These are phyloP conservation scores for Trichonephila inaurata DNA, from an alignment of 1,140 invertebrate genomes.

Conservation along the genomic window DNA sequence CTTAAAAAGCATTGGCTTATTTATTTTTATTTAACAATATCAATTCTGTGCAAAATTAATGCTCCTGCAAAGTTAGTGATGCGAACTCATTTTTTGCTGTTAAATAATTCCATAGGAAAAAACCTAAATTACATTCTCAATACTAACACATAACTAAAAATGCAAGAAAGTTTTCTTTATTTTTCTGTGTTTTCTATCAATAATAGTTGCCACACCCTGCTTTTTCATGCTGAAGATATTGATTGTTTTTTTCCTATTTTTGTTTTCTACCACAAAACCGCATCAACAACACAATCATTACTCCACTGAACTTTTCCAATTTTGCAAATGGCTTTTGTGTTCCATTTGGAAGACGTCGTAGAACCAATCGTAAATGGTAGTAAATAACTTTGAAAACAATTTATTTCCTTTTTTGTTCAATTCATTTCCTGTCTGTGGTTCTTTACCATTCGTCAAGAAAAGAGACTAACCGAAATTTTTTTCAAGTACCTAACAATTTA, in stretches of 20 bases:
- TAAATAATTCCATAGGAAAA: too few relatives aligned
- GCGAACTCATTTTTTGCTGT: too few relatives aligned
- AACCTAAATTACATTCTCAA: too few relatives aligned
- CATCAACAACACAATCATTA: background rate
- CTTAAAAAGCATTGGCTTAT: too few relatives aligned
- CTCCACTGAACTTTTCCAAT: conserved; percentile 5
- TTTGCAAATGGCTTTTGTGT: conserved; percentile 37
- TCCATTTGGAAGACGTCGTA: conserved; percentile 6
- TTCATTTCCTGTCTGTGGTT: background rate
- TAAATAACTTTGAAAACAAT: conserved; percentile 34
- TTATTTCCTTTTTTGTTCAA: conserved; percentile 2
- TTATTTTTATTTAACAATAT: too few relatives aligned
- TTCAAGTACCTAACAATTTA: too few relatives aligned
- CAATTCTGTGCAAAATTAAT: too few relatives aligned
- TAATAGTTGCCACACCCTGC: background rate
- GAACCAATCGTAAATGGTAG: background rate
- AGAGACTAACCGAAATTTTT: too few relatives aligned
- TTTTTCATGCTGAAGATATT: background rate
- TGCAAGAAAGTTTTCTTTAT: too few relatives aligned
- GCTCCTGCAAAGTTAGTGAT: too few relatives aligned
- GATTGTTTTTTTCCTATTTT: background rate
- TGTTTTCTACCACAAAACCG: background rate
- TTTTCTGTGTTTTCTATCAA: background rate
- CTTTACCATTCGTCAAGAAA: too few relatives aligned
- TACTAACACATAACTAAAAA: too few relatives aligned